phyloP scores from a whole-genome alignment of 2,888 invertebrate genomes.

The Drosophila birchii region DNA sequence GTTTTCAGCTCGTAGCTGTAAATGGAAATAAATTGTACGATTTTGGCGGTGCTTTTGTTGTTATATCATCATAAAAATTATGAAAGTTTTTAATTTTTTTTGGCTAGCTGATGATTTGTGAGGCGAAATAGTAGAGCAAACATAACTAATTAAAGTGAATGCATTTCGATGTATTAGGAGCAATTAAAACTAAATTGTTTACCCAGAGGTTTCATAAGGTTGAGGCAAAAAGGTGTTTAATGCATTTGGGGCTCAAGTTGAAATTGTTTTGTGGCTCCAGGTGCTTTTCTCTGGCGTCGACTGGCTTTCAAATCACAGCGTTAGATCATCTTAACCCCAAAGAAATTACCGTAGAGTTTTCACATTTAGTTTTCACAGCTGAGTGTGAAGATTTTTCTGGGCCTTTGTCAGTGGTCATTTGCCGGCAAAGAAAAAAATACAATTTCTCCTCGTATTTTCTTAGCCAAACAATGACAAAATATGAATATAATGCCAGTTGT shows the following conservation, averaged over 20 bases:
- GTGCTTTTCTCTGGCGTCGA: not conserved
- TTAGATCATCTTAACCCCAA: conserved; percentile 28
- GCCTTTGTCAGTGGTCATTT: conserved; percentile 21
- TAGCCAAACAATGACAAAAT: conserved; percentile 30
- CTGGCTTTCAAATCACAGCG: conserved; percentile 12
- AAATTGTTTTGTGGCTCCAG: not conserved
- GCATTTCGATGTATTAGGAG: conserved; percentile 2
- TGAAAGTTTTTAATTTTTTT: conserved; percentile 38
- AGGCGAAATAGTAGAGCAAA: conserved; percentile 23
- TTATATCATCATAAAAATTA: conserved; percentile 30
- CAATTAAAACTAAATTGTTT: conserved; percentile 4
- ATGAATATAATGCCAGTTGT: conserved; percentile 8
- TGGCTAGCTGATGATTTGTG: conserved; percentile 37
- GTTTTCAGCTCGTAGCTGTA: conserved; percentile 28
- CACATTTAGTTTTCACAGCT: conserved; percentile 38
- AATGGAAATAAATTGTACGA: conserved; percentile 28
- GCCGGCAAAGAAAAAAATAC: conserved; percentile 12
- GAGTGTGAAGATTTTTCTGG: conserved; percentile 52
- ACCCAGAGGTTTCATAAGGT: not conserved
- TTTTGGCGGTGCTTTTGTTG: conserved; percentile 27
- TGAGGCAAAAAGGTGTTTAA: not conserved
- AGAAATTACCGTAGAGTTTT: conserved; percentile 57
- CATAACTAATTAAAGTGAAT: conserved; percentile 9
- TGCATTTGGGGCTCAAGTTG: not conserved
- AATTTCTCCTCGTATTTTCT: not conserved